phyloP scores from a whole-genome alignment of 2,113 vertebrate species.

The Dolichallabes microphthalmus region DNA sequence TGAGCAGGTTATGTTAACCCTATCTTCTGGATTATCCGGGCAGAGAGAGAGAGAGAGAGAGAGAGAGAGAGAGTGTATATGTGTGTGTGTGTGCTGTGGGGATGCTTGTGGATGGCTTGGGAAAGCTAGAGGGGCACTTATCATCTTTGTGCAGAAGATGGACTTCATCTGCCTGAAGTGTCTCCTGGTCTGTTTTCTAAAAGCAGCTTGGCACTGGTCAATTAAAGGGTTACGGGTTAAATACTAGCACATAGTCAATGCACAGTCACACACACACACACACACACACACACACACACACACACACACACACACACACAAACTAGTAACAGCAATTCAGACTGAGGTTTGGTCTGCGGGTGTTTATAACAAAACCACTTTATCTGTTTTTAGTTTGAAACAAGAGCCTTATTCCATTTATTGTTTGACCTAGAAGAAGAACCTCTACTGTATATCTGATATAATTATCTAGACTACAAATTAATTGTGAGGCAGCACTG shows the following conservation, averaged over 20 bases:
- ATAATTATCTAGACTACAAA: background rate
- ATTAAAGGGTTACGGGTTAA: constrained; percentile 27
- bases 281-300: constrained; percentile 5
- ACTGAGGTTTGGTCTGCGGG: background rate
- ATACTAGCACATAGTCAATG: constrained; percentile 18
- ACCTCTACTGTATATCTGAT: background rate
- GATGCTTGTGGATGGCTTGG: constrained; percentile 29
- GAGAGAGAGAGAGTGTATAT: constrained; percentile 11
- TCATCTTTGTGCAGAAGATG: constrained; percentile 52
- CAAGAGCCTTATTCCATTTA: background rate
- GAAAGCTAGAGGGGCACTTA: constrained; percentile 50
- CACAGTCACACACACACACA: background rate
- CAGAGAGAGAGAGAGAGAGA: constrained; percentile 33
- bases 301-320: constrained; percentile 3
- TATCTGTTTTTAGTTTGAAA: background rate
- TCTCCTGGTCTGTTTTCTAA: constrained; percentile 22
- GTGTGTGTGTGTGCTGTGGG: constrained; percentile 32
- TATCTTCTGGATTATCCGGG: constrained; percentile 56
- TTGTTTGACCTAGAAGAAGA: background rate
- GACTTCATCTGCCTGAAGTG: constrained; percentile 44
- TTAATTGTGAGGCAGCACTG: too few species aligned
- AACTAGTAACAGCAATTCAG: background rate
- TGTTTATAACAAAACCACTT: background rate
- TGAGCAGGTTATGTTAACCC: constrained; percentile 52
- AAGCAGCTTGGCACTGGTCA: constrained; percentile 16